These are phyloP conservation scores for Heliconius hortense DNA, from an alignment of 2,888 invertebrate genomes.

Conservation along the genomic window DNA sequence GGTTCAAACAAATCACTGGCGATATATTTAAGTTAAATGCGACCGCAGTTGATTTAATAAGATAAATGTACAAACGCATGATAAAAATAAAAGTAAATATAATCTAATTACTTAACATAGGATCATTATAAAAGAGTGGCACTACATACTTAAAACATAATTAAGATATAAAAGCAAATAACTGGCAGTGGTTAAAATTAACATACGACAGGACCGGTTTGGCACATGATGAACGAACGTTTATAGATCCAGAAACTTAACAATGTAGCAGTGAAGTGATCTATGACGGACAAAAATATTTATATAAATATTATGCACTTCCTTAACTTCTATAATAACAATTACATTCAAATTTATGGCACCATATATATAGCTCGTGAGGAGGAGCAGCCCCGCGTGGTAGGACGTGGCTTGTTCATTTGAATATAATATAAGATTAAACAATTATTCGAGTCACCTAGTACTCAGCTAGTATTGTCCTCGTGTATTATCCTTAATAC, in stretches of 20 bases:
- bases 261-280: neutral
- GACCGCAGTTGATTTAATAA: slow-evolving; percentile 46
- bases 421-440: slow-evolving; percentile 32
- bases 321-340: slow-evolving; percentile 63
- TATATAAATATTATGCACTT: slow-evolving; percentile 51
- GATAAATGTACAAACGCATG: slow-evolving; percentile 41
- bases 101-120: slow-evolving; percentile 48
- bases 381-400: slow-evolving; percentile 45
- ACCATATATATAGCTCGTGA: slow-evolving; percentile 54
- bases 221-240: slow-evolving; percentile 49
- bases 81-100: slow-evolving; percentile 36
- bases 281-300: slow-evolving; percentile 23
- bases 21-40: slow-evolving; percentile 52
- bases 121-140: slow-evolving; percentile 44
- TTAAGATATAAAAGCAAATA: slow-evolving; percentile 42
- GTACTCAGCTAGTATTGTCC: slow-evolving; percentile 56
- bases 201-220: slow-evolving; percentile 44
- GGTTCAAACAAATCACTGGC: slow-evolving; percentile 44
- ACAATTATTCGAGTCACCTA: slow-evolving; percentile 42
- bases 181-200: slow-evolving; percentile 52
- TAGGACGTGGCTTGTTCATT: slow-evolving; percentile 33
- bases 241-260: slow-evolving; percentile 19
- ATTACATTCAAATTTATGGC: slow-evolving; percentile 61
- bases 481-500: slow-evolving; percentile 37
- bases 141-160: slow-evolving; percentile 42